Base-by-base conservation (phyloP, 1,140 invertebrate genomes). In the Glossosoma conforme region DNA sequence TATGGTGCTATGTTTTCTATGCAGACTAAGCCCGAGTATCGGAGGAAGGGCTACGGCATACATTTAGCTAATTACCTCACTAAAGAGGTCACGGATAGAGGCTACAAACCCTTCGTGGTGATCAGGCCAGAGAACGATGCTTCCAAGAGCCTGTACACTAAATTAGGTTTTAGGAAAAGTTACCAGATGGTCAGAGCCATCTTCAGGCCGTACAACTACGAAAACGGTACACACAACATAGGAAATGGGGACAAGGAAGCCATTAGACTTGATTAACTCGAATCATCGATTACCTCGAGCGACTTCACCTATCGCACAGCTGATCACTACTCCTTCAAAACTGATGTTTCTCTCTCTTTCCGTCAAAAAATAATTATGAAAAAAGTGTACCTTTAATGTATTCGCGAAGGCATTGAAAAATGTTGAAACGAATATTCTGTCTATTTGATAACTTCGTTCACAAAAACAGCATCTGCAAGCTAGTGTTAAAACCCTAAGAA, bases 1-100 rank as follows among this genome's bases (percentile, higher is more conserved):
- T 91, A 91, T 65, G 87, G 87, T 15, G 87, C 87, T 32, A 89
- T 91, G 87, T 89, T 89, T 67, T 89, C 87, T n/a, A 91, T 91
- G 87, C 86, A 89, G 69, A 91, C 87, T 42, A 78, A 81, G 64
- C 86, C 86, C 18, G 85, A 88, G 64, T 85, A 82, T 66, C 77
- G 87, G 50, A 76, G 87, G 58, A 89, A 89, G 77, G 87, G 87
- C 43, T 84, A 82, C 66, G 84, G 84, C 38, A 82, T 85, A 25
- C 79, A 79, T 59, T 66, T 86, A 47, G 84, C 84, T 36, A 76
- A 78, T 50, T 70, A 74, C 43, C 67, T 82, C 43, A 87, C 84
- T 42, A 82, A 82, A 63, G 75, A 80, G 38, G 86, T 89, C 25
- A 79, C 80, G 17, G 78, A 84, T 44, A 76, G 84, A 21, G 86